phyloP scores from a whole-genome alignment of 2,797 vertebrate genomes.

The Centroberyx gerrardi region DNA sequence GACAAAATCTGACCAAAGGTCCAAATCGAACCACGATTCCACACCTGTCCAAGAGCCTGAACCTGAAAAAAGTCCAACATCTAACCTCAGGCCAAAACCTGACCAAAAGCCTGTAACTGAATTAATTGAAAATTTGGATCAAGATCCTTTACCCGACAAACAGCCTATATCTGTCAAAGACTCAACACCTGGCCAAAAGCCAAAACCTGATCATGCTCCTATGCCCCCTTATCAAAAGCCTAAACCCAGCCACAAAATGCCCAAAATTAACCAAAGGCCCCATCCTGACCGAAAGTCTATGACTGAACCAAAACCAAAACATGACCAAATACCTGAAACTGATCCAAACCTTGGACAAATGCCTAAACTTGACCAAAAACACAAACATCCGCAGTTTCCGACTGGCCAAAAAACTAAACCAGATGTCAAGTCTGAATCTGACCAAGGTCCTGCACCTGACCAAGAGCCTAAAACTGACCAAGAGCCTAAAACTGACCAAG shows the following conservation, averaged over 20 bases:
- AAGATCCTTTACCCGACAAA: neutral
- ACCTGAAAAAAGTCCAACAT: constrained; percentile 18
- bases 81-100: neutral
- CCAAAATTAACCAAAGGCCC: constrained; percentile 24
- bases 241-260: constrained; percentile 16
- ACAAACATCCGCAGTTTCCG: neutral
- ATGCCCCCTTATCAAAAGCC: constrained; percentile 19
- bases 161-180: constrained; percentile 26
- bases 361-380: constrained; percentile 4
- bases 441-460: neutral
- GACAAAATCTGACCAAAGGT: constrained; percentile 25
- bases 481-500: constrained; percentile 1
- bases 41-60: constrained; percentile 23
- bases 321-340: constrained; percentile 26
- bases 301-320: constrained; percentile 8
- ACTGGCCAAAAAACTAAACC: constrained; percentile 5
- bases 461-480: constrained; percentile 13
- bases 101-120: constrained; percentile 20
- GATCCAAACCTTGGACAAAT: constrained; percentile 39
- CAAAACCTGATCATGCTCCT: neutral
- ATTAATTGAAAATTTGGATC: neutral
- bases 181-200: constrained; percentile 30
- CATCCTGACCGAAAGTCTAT: neutral
- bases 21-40: constrained; percentile 17
- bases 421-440: neutral